Evolutionary conservation across 1,140 invertebrate species (phyloP).

Genomic region (Zaprionus lachaisei): DNA sequence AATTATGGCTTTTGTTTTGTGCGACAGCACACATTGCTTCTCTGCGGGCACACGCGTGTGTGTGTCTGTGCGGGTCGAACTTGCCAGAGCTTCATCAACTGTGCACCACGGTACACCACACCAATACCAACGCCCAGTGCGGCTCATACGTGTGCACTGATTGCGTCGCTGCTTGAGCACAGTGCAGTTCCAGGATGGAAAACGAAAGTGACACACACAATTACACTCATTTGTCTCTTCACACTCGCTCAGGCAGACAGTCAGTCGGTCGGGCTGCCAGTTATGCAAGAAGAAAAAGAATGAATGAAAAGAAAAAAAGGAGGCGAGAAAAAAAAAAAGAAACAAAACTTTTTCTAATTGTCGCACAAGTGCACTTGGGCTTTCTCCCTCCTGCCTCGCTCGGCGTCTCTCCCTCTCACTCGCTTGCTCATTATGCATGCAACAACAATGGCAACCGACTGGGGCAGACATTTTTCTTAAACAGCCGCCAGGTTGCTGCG

Average conservation of each 20-base stretch:
- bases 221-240: slow-evolving; percentile 67
- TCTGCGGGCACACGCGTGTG: slow-evolving; percentile 2
- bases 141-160: slow-evolving; percentile 15
- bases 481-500: slow-evolving; percentile 43
- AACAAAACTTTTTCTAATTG: slow-evolving; percentile 73
- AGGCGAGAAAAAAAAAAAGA: slow-evolving; percentile 28
- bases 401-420: neutral
- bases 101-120: neutral
- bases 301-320: slow-evolving; percentile 5
- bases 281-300: slow-evolving; percentile 12
- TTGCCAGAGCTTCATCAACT: slow-evolving; percentile 16
- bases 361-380: slow-evolving; percentile 66
- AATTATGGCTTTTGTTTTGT: slow-evolving; percentile 58
- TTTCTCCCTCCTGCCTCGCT: neutral
- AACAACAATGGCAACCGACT: slow-evolving; percentile 67
- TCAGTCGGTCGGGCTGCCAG: slow-evolving; percentile 19
- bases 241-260: slow-evolving; percentile 32
- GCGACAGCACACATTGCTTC: slow-evolving; percentile 24
- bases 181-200: slow-evolving; percentile 22
- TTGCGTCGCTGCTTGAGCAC: slow-evolving; percentile 12
- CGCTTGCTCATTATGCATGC: slow-evolving; percentile 71
- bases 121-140: neutral
- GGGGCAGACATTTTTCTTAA: slow-evolving; percentile 70
- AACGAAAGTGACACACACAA: slow-evolving; percentile 71
- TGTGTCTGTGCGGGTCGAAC: slow-evolving; percentile 4